Base-by-base conservation (phyloP, 23 tunicate genomes). In the Trididemnum clinides region DNA sequence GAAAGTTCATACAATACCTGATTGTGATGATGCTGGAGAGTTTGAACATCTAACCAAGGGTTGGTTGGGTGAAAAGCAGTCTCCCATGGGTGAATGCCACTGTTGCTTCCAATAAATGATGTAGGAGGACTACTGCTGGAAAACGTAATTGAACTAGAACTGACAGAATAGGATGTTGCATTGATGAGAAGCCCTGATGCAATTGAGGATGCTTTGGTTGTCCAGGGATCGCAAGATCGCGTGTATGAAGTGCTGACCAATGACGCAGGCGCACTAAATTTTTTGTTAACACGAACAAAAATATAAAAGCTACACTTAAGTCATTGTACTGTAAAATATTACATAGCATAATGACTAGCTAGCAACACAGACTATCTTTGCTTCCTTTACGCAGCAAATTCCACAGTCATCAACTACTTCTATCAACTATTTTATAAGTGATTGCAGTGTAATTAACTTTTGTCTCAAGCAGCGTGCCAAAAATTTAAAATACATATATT, bases 21-120 rank as follows among this genome's bases (percentile, higher is more conserved):
- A 63, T 71, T 87, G 39, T 88, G 92, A 63, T 88, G 92, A 64
- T 88, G 92, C 35, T 88, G 92, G 5, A 88, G 69, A 20, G 75
- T 71, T 33, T 91, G 97, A 85, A 92, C 89, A 51, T 92, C 97
- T 28, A 87, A 64, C 97, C 97, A 92, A 15, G 97, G 84, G 65
- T 87, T 92, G 0, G 90, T 86, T 28, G 85, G 44, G 64, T 87
- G 97, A 28, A 87, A 64, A 18, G 97, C 97, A 1, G 97, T 91
- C 75, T 92, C 97, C 97, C 91, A 92, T 1, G 91, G 97, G 50
- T 77, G 75, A 54, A 82, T 82, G 54, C 73, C 64, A 25, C 82
- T 28, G 83, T 31, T 78, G 31, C 66, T 25, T 20, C 51, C 39
- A 4, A 78, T 37, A 27, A 78, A 33, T 34, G 32, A 65, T 4